A percentile compares a stretch with the other conserved stretches of the same genome.
phyloP scores from a whole-genome alignment of 2,888 invertebrate species.

The Eupithecia tripunctaria region DNA sequence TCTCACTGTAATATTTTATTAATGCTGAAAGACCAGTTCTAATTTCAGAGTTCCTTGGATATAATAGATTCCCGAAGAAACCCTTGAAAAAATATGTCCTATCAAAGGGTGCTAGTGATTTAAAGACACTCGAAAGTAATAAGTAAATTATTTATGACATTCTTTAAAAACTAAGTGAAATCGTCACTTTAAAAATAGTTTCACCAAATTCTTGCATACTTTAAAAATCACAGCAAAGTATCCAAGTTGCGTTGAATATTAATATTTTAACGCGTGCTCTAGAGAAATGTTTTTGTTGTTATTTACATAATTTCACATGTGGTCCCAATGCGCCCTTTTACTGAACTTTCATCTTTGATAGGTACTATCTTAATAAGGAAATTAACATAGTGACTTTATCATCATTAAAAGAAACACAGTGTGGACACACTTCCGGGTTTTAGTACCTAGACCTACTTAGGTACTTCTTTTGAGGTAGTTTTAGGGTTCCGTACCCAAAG shows the following conservation, averaged over 20 bases:
- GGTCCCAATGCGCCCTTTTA: constrained; percentile 34
- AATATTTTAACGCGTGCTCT: constrained; percentile 47
- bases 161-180: constrained; percentile 45
- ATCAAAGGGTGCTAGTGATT: background rate
- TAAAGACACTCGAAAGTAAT: constrained; percentile 9
- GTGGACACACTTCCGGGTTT: background rate
- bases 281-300: constrained; percentile 40
- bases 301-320: constrained; percentile 38
- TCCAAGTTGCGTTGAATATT: constrained; percentile 59
- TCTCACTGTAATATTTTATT: too few species aligned
- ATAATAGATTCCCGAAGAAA: background rate
- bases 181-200: constrained; percentile 54
- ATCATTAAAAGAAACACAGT: background rate
- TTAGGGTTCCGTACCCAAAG: too few species aligned
- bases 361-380: constrained; percentile 10
- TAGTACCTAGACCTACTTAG: too few species aligned
- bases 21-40: background rate
- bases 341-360: constrained; percentile 26
- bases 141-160: constrained; percentile 29
- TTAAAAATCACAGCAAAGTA: constrained; percentile 47
- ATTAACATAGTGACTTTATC: constrained; percentile 26
- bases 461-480: too few species aligned
- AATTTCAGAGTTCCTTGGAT: background rate
- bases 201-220: constrained; percentile 62
- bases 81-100: background rate